Evolutionary conservation across 2,888 invertebrate genomes (phyloP).

Genomic region (Acheta domesticus): DNA sequence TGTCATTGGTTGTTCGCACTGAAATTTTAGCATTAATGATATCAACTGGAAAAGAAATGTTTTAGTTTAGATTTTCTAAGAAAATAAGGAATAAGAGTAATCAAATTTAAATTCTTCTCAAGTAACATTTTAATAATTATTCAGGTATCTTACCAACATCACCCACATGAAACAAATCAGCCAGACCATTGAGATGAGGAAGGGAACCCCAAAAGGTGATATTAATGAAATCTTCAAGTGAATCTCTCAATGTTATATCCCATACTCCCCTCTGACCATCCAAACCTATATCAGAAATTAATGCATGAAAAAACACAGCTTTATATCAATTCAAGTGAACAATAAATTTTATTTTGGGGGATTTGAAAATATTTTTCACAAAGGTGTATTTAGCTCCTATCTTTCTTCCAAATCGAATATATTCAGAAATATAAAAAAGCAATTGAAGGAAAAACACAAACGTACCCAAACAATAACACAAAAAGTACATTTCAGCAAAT

Average conservation of each 20-base stretch:
- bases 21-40: slow-evolving; percentile 63
- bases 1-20: slow-evolving; percentile 57
- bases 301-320: slow-evolving; percentile 4
- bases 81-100: neutral
- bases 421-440: no score
- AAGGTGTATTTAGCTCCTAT: no score
- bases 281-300: slow-evolving; percentile 31
- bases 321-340: no score
- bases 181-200: slow-evolving; percentile 59
- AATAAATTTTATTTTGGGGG: no score
- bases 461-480: no score
- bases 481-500: no score
- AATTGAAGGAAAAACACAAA: no score
- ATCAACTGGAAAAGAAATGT: slow-evolving; percentile 55
- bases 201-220: slow-evolving; percentile 72
- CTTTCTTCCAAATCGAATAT: no score
- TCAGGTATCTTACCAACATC: slow-evolving; percentile 59
- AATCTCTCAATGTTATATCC: slow-evolving; percentile 73
- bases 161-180: slow-evolving; percentile 63
- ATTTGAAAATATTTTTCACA: no score
- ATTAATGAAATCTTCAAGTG: slow-evolving; percentile 67
- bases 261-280: slow-evolving; percentile 61
- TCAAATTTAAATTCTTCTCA: neutral
- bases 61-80: neutral
- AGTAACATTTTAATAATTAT: neutral